Evolutionary conservation across 2,888 invertebrate genomes (phyloP), one percentile per base, ranked within the genome.

Genomic region (Zaprionus bogoriensis): DNA sequence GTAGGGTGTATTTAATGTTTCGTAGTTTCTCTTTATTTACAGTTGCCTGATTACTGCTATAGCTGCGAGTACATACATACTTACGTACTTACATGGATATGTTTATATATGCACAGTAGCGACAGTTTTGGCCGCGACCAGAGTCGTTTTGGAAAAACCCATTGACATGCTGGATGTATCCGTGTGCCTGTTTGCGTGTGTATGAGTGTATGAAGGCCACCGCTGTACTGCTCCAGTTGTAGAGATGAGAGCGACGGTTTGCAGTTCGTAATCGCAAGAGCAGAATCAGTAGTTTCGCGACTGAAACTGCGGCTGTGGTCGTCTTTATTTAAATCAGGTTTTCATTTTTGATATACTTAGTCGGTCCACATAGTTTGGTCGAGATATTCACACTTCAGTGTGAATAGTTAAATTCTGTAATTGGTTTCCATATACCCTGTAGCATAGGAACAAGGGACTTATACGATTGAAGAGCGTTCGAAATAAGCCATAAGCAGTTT

Each of bases 21-120:
- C 41, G 47, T 44, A 45, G 58, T 42, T 46, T 28, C 42, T 25
- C 28, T 65, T 63, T 66, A 57, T 65, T 66, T 65, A 51, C 46
- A 30, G 27, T 47, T 58, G 41, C 45, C 65, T 65, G 46, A 54
- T 41, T 54, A 27, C 39, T 30, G 30, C 9, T 19, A n/a, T 19
- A 39, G 39, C 39, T 39, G 4, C 39, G 19, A 5, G 19, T 4
- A 20, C 4, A n/a, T 3, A 36, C 44, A 20, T 0, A 39, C 22
- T n/a, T 12, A 22, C 10, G 2, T 39, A 12, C 30, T 12, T 14
- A 30, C 30, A 36, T n/a, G 1, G 6, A 14, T 14, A 36, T 36
- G 2, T 36, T 14, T 12, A 36, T 36, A 9, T 36, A 7, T 36
- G 32, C 32, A 14, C 32, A 9, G 3, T 36, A 17, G 14, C 14